Base-by-base conservation (phyloP, 2,797 vertebrate species). In the Petrocephalus sullivani region DNA sequence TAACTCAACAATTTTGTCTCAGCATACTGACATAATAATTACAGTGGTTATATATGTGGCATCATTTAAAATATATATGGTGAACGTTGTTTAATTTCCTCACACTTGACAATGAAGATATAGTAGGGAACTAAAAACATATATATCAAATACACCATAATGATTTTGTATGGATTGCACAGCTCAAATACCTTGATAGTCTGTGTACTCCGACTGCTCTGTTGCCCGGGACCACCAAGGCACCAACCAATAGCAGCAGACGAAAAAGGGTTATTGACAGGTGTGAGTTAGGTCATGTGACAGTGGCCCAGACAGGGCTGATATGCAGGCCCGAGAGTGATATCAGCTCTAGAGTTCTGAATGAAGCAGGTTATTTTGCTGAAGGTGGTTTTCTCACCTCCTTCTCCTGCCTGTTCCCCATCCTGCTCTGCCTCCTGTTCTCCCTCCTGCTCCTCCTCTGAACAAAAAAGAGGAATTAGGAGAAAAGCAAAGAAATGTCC, bases 181-280 rank as follows among this genome's bases (percentile, higher is more conserved):
- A 78, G 16, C 71, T 87, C 16, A 83, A 83, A 46, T 93, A 95
- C 95, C 94, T 93, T 93, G 93, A 87, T 93, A 94, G 5, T 95
- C 91, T 2, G 90, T 87, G 84, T 92, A 91, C 7, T 92, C 94
- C n/a, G 93, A 92, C 28, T 93, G 92, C 87, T 94, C 95, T 94
- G 92, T 88, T 88, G 78, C 53, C 6, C 54, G 82, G 1, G 19
- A 83, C 10, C 90, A 91, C 87, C 53, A 89, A 33, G 64, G 14
- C 19, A 51, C 88, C 71, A 91, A 87, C 87, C 90, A 89, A 87
- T 89, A 60, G 71, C 86, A 85, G 71, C 87, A 51, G 53, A 88
- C 86, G 51, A 90, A 3, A 87, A 41, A 86, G 5, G 23, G 4
- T 83, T 87, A 57, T 58, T 57, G 49, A 91, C 0, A 90, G 28